Percentiles rank a stretch among this genome's conserved stretches.
Conservation (phyloP, 1,140 invertebrate species). For the Drosophila subobscura region DNA sequence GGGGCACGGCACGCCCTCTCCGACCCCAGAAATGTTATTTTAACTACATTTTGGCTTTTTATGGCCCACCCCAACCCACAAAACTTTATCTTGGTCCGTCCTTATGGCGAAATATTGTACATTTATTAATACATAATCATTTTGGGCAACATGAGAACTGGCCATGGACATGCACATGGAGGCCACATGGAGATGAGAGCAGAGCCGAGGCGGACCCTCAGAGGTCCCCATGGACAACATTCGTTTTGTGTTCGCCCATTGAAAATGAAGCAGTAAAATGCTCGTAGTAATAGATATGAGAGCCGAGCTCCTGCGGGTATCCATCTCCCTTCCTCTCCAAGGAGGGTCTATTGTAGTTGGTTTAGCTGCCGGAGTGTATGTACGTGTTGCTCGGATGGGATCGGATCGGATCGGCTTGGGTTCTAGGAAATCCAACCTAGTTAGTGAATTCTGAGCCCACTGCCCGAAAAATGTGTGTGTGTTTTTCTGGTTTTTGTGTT, state of each 20-base stretch:
- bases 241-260: conserved; percentile 36
- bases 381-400: conserved; percentile 44
- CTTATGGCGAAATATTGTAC: conserved; percentile 64
- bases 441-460: conserved; percentile 55
- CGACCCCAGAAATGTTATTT: conserved; percentile 63
- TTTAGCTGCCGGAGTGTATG: background rate
- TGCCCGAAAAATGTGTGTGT: conserved; percentile 60
- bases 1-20: conserved; percentile 19
- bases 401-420: conserved; percentile 18
- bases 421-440: conserved; percentile 68
- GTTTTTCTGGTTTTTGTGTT: conserved; percentile 12
- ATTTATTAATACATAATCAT: conserved; percentile 80
- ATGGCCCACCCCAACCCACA: conserved; percentile 19
- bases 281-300: conserved; percentile 59
- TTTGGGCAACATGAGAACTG: conserved; percentile 63
- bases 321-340: conserved; percentile 3
- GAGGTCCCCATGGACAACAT: conserved; percentile 49
- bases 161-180: conserved; percentile 5
- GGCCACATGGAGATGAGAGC: conserved; percentile 40
- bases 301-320: conserved; percentile 23
- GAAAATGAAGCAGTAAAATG: conserved; percentile 75
- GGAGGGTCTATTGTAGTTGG: conserved; percentile 38
- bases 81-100: conserved; percentile 15
- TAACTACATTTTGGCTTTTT: conserved; percentile 71
- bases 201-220: conserved; percentile 16